phyloP scores from a whole-genome alignment of 2,888 invertebrate species.

The Oasisia sp. region DNA sequence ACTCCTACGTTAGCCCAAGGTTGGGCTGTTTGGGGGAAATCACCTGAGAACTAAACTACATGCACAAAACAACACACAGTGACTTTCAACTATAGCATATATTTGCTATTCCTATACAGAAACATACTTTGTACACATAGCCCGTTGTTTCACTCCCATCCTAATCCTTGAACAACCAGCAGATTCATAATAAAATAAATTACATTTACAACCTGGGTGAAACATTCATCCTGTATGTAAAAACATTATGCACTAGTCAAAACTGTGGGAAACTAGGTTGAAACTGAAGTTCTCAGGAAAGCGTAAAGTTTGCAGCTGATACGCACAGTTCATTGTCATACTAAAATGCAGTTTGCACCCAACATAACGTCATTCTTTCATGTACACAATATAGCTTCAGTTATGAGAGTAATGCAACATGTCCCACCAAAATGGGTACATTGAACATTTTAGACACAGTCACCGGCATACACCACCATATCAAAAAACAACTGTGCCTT shows the following conservation, averaged over 20 bases:
- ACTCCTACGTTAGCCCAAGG: too few species aligned
- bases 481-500: too few species aligned
- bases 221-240: constrained; percentile 8
- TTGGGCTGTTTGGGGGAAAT: too few species aligned
- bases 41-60: too few species aligned
- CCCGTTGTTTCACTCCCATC: neutral
- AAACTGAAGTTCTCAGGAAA: neutral
- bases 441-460: too few species aligned
- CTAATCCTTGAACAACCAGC: constrained; percentile 11
- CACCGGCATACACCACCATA: too few species aligned
- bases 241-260: constrained; percentile 6
- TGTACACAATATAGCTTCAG: neutral
- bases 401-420: neutral
- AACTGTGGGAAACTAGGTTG: neutral
- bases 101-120: constrained; percentile 17
- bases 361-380: neutral
- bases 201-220: constrained; percentile 12
- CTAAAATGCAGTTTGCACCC: neutral
- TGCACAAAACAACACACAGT: neutral
- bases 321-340: neutral
- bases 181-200: constrained; percentile 17
- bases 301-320: neutral
- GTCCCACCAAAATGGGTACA: neutral
- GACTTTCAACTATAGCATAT: neutral
- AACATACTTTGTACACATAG: neutral